Percentiles rank a stretch among this genome's conserved stretches.
Conservation (phyloP, 2,888 invertebrate genomes). For the Coremacera marginata region DNA sequence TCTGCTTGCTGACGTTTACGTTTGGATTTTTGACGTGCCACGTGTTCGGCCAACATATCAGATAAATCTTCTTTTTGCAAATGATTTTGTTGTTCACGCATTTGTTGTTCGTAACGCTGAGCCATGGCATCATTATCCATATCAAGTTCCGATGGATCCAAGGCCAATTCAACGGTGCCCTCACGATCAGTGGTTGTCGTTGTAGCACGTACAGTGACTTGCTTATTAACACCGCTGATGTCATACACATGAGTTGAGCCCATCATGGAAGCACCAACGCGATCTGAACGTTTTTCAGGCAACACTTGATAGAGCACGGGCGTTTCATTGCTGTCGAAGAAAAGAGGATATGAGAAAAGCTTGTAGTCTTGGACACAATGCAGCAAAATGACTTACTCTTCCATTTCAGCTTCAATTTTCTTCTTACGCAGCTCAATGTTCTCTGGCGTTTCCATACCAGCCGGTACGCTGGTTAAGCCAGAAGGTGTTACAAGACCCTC, state of each 20-base stretch:
- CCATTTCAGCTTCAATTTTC: conserved; percentile 95
- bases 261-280: conserved; percentile 95
- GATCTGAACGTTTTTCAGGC: conserved; percentile 93
- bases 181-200: conserved; percentile 69
- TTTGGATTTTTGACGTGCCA: conserved; percentile 95
- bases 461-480: conserved; percentile 90
- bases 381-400: conserved; percentile 77
- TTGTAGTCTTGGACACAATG: background rate
- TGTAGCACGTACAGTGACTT: conserved; percentile 66
- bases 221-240: conserved; percentile 78
- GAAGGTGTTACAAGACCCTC: conserved; percentile 96
- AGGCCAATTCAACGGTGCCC: conserved; percentile 90
- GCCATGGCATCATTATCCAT: conserved; percentile 97
- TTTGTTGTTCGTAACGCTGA: conserved; percentile 94
- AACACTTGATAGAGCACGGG: conserved; percentile 95
- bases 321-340: conserved; percentile 81
- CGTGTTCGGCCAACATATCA: conserved; percentile 99
- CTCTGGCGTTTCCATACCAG: conserved; percentile 98
- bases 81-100: conserved; percentile 91
- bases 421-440: conserved; percentile 97
- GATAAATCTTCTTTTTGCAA: conserved; percentile 94
- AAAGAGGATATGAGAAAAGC: background rate
- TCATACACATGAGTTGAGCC: conserved; percentile 99
- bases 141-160: conserved; percentile 98
- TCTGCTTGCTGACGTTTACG: conserved; percentile 91